A percentile compares a stretch with the other conserved stretches of the same genome.
These are phyloP conservation scores for Arizona elegans DNA, from an alignment of 2,113 vertebrate genomes.

Conservation along the genomic window DNA sequence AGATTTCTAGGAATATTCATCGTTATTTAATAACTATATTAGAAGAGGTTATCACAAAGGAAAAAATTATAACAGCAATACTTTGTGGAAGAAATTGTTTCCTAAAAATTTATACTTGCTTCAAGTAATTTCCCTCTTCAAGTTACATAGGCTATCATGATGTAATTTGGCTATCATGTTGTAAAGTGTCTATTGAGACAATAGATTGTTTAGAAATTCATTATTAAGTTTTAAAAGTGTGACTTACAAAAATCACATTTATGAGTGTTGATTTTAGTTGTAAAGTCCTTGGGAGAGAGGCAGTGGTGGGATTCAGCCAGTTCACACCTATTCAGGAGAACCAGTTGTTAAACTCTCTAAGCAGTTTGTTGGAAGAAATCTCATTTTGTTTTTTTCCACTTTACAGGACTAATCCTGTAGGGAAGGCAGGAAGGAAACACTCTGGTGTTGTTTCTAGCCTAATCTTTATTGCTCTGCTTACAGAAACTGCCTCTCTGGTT, in stretches of 20 bases:
- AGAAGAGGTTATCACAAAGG: constrained; percentile 56
- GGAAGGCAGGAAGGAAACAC: too few species aligned
- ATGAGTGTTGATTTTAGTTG: not conserved
- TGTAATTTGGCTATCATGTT: constrained; percentile 41
- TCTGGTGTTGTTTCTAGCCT: too few species aligned
- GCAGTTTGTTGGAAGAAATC: too few species aligned
- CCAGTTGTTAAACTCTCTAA: too few species aligned
- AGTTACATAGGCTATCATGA: constrained; percentile 38
- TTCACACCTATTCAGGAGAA: too few species aligned
- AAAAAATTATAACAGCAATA: constrained; percentile 61
- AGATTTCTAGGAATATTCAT: constrained; percentile 58
- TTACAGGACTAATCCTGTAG: too few species aligned
- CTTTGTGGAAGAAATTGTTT: constrained; percentile 39
- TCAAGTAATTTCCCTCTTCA: constrained; percentile 51
- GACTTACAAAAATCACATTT: not conserved
- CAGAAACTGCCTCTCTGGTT: too few species aligned
- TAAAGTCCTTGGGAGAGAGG: not conserved
- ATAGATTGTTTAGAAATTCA: constrained; percentile 51
- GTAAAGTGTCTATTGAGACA: constrained; percentile 58
- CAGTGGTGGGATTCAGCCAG: too few species aligned
- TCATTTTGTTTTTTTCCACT: too few species aligned
- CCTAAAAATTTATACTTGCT: constrained; percentile 45
- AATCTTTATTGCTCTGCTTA: too few species aligned
- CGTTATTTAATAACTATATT: constrained; percentile 47
- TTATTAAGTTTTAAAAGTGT: not conserved